Evolutionary conservation across 2,797 vertebrate species (phyloP).

Genomic region (Enteromius argenteus): DNA sequence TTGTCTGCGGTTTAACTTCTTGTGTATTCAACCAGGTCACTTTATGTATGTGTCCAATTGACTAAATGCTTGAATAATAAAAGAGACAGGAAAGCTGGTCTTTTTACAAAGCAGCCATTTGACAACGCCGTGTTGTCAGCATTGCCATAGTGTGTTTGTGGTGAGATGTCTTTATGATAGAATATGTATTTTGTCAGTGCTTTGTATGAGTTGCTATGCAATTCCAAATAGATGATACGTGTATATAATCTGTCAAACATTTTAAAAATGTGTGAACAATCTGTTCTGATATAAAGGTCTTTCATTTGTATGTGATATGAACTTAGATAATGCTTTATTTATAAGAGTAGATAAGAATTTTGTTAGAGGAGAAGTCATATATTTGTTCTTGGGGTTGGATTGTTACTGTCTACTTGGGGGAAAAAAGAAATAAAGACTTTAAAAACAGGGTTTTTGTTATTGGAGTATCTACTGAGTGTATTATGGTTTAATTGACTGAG

Average conservation of each 20-base stretch:
- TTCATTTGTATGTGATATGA: constrained; percentile 51
- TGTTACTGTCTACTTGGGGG: constrained; percentile 59
- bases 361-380: constrained; percentile 43
- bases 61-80: constrained; percentile 35
- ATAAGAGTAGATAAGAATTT: constrained; percentile 52
- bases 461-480: background rate
- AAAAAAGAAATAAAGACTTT: constrained; percentile 49
- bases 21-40: constrained; percentile 12
- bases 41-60: constrained; percentile 7
- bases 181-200: constrained; percentile 60
- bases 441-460: background rate
- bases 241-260: constrained; percentile 60
- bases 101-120: constrained; percentile 40
- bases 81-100: constrained; percentile 22
- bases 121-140: constrained; percentile 33
- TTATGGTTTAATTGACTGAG: background rate
- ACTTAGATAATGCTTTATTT: constrained; percentile 51
- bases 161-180: constrained; percentile 38
- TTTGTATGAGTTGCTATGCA: constrained; percentile 72
- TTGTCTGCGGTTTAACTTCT: background rate
- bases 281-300: constrained; percentile 47
- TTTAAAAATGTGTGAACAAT: constrained; percentile 56
- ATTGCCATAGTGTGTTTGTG: constrained; percentile 46
- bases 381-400: constrained; percentile 56
- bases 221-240: constrained; percentile 63